A percentile compares a stretch with the other conserved stretches of the same genome.
phyloP scores from a whole-genome alignment of 1,140 invertebrate genomes.

The Drosophila pseudoananassae region DNA sequence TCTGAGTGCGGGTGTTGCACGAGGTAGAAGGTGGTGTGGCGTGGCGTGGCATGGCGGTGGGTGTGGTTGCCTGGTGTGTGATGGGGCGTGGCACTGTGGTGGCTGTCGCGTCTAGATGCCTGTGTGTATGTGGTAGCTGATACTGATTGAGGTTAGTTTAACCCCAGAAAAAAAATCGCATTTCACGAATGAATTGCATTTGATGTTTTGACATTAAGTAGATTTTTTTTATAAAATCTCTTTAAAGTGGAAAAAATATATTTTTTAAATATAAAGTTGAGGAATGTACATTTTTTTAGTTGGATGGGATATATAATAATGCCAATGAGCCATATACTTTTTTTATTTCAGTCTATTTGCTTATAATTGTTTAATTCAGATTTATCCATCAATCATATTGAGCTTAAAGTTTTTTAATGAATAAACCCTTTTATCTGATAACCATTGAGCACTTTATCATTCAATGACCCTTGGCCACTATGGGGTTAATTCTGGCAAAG shows the following conservation, averaged over 20 bases:
- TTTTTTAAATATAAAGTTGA: neutral
- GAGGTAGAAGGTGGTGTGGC: neutral
- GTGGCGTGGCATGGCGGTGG: slow-evolving; percentile 5
- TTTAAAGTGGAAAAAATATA: neutral
- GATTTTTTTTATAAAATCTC: neutral
- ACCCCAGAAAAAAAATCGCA: slow-evolving; percentile 25
- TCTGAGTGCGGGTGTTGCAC: slow-evolving; percentile 24
- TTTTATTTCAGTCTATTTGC: too few species aligned
- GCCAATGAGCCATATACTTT: too few species aligned
- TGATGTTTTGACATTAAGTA: neutral
- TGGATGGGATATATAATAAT: too few species aligned
- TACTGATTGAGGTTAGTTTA: slow-evolving; percentile 59
- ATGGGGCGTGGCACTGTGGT: slow-evolving; percentile 39
- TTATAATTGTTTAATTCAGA: too few species aligned
- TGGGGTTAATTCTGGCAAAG: slow-evolving; percentile 68
- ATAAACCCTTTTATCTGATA: neutral
- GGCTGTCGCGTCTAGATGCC: slow-evolving; percentile 4
- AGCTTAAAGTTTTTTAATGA: neutral
- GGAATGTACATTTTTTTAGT: too few species aligned
- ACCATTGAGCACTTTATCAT: neutral
- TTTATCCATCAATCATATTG: too few species aligned
- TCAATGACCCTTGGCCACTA: slow-evolving; percentile 41
- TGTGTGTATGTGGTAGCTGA: slow-evolving; percentile 20
- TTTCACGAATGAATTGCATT: neutral
- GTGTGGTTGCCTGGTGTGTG: slow-evolving; percentile 23